Conservation (phyloP, 30 jellyfish, hydroid and myxozoan species). For the Clytia hemisphaerica region DNA sequence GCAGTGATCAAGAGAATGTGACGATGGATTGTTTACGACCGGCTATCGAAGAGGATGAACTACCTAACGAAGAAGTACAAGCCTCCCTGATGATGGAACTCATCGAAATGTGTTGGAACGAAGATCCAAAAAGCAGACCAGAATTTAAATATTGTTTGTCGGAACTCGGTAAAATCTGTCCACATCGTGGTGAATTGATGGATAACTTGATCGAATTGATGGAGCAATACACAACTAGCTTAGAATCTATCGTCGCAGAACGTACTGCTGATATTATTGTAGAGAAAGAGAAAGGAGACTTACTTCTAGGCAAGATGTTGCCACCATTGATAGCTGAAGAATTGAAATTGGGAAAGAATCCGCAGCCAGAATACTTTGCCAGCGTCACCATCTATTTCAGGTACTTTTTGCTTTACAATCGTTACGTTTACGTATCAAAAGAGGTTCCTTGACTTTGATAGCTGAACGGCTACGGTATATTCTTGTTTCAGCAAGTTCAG, state of each 20-base stretch:
- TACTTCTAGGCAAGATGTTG: conserved; percentile 25
- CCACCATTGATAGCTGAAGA: conserved; percentile 60
- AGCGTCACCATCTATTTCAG: conserved; percentile 42
- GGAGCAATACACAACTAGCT: conserved; percentile 47
- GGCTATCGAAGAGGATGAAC: conserved; percentile 1
- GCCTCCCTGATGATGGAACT: conserved; percentile 17
- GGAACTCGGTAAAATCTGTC: conserved; percentile 22
- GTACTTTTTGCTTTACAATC: not conserved
- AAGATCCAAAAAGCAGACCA: conserved; percentile 35
- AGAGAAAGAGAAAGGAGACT: conserved; percentile 43
- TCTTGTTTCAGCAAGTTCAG: not conserved
- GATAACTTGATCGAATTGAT: conserved; percentile 43
- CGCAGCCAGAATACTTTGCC: conserved; percentile 38
- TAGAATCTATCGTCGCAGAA: conserved; percentile 52
- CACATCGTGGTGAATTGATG: conserved; percentile 52
- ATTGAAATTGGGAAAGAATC: conserved; percentile 39
- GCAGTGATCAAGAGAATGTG: conserved; percentile 14
- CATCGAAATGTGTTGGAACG: conserved; percentile 34
- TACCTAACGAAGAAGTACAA: conserved; percentile 32
- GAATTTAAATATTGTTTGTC: conserved; percentile 13
- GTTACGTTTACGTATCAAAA: not conserved
- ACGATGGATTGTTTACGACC: conserved; percentile 36
- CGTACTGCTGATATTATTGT: conserved; percentile 34
- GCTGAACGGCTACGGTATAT: not conserved
- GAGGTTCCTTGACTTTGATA: not conserved